phyloP scores from a whole-genome alignment of 2,888 invertebrate species.

The Thereva nobilitata region DNA sequence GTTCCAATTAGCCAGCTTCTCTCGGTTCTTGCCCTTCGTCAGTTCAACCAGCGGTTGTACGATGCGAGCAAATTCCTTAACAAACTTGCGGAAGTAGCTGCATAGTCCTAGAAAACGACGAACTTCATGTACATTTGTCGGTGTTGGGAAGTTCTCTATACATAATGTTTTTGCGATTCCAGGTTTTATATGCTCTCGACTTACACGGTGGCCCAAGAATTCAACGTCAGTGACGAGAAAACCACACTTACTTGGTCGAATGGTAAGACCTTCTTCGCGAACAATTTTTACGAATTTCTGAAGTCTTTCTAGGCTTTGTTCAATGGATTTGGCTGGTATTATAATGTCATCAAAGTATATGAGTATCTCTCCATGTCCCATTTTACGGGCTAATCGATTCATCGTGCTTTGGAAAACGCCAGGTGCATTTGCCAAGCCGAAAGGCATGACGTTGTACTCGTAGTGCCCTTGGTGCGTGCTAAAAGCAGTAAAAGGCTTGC shows the following conservation, averaged over 20 bases:
- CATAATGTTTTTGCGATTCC: conserved; percentile 26
- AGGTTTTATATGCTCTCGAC: conserved; percentile 39
- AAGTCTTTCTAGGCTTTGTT: conserved; percentile 20
- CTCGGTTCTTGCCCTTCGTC: conserved; percentile 31
- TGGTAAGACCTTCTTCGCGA: conserved; percentile 34
- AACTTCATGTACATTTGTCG: neutral
- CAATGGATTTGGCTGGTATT: conserved; percentile 37
- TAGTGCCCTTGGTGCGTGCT: conserved; percentile 38
- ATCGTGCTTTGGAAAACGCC: conserved; percentile 9
- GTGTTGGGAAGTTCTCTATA: neutral
- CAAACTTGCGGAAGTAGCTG: conserved; percentile 14
- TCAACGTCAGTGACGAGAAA: conserved; percentile 40
- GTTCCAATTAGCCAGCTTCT: conserved; percentile 32
- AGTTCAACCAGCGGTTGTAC: conserved; percentile 32
- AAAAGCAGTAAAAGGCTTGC: conserved; percentile 42
- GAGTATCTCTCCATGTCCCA: neutral
- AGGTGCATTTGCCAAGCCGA: conserved; percentile 13
- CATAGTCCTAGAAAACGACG: conserved; percentile 5
- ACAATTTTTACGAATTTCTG: conserved; percentile 38
- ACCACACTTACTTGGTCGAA: conserved; percentile 39
- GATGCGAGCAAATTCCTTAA: neutral
- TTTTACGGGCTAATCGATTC: neutral
- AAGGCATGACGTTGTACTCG: conserved; percentile 24
- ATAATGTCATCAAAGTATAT: conserved; percentile 41
- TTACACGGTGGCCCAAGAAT: conserved; percentile 38